Evolutionary conservation across 37 sponge, comb jelly and placozoan species (phyloP).

Genomic region (Axinella damicornis): DNA sequence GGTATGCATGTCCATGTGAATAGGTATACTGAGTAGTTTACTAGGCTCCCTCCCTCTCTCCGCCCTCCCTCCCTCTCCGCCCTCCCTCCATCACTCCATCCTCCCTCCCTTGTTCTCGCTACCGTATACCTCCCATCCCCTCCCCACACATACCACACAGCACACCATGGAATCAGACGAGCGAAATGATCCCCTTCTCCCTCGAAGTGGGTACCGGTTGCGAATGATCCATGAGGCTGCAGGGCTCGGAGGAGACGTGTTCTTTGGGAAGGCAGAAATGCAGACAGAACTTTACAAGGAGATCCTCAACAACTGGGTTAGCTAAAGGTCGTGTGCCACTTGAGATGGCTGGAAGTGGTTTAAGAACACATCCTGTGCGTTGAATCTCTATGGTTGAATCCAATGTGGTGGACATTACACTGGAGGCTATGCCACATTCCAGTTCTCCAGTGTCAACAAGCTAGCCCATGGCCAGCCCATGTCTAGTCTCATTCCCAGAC

Average conservation of each 20-base stretch:
- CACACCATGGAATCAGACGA: slow-evolving; percentile 51
- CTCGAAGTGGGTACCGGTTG: slow-evolving; percentile 35
- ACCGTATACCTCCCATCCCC: neutral
- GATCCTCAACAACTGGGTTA: slow-evolving; percentile 63
- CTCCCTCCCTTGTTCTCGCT: slow-evolving; percentile 2
- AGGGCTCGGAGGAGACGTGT: slow-evolving; percentile 74
- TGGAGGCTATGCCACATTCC: too few relatives aligned
- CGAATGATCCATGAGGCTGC: slow-evolving; percentile 67
- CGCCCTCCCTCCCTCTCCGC: neutral
- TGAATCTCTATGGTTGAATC: too few relatives aligned
- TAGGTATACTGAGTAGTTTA: neutral
- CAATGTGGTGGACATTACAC: too few relatives aligned
- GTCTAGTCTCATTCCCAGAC: too few relatives aligned
- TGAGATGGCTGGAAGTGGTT: too few relatives aligned
- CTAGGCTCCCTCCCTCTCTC: neutral
- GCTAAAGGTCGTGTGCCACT: too few relatives aligned
- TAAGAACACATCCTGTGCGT: too few relatives aligned
- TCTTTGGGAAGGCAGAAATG: slow-evolving; percentile 71
- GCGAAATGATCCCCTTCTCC: slow-evolving; percentile 42
- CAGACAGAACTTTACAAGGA: slow-evolving; percentile 57
- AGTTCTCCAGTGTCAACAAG: too few relatives aligned
- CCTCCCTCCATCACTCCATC: neutral
- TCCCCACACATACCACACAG: neutral
- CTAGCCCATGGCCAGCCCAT: too few relatives aligned
- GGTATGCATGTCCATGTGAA: slow-evolving; percentile 15